A percentile compares a stretch with the other conserved stretches of the same genome.
Conservation (phyloP, 2,888 invertebrate genomes). For the Drosophila pseudotalamancana region DNA sequence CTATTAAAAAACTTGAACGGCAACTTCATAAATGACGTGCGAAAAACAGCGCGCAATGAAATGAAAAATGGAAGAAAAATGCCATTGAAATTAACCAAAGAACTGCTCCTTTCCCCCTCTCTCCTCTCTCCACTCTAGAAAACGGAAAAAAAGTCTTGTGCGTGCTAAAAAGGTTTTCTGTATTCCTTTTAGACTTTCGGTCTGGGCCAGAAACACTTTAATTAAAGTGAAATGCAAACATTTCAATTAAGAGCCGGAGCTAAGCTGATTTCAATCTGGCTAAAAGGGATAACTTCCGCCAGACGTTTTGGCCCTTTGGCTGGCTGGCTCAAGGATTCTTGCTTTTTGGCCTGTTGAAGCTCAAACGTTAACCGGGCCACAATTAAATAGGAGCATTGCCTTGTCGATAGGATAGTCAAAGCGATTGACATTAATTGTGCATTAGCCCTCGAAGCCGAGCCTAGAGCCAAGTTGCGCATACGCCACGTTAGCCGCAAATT, state of each 20-base stretch:
- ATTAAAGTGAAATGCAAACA: slow-evolving; percentile 78
- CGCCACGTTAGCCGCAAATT: slow-evolving; percentile 61
- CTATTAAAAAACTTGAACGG: slow-evolving; percentile 65
- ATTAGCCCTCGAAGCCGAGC: slow-evolving; percentile 45
- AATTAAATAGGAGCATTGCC: slow-evolving; percentile 67
- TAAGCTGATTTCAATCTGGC: slow-evolving; percentile 78
- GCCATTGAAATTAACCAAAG: slow-evolving; percentile 30
- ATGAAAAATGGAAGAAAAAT: slow-evolving; percentile 49
- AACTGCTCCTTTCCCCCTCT: background rate
- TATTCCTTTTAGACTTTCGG: slow-evolving; percentile 3
- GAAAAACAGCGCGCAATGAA: slow-evolving; percentile 49
- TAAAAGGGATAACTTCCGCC: slow-evolving; percentile 76
- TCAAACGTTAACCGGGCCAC: slow-evolving; percentile 55
- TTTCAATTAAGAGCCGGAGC: slow-evolving; percentile 71
- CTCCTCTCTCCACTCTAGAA: background rate
- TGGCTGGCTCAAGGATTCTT: slow-evolving; percentile 39
- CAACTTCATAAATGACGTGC: slow-evolving; percentile 71
- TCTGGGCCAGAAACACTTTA: slow-evolving; percentile 53
- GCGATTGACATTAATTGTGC: slow-evolving; percentile 77
- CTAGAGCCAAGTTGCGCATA: slow-evolving; percentile 44
- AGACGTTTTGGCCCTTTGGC: slow-evolving; percentile 55
- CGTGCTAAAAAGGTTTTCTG: slow-evolving; percentile 42
- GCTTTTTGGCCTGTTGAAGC: slow-evolving; percentile 21
- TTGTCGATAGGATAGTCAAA: slow-evolving; percentile 34
- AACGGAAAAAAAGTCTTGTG: slow-evolving; percentile 7